Percentiles rank a stretch among this genome's conserved stretches.
Conservation (phyloP, 2,797 vertebrate genomes). For the Tamandua tetradactyla region DNA sequence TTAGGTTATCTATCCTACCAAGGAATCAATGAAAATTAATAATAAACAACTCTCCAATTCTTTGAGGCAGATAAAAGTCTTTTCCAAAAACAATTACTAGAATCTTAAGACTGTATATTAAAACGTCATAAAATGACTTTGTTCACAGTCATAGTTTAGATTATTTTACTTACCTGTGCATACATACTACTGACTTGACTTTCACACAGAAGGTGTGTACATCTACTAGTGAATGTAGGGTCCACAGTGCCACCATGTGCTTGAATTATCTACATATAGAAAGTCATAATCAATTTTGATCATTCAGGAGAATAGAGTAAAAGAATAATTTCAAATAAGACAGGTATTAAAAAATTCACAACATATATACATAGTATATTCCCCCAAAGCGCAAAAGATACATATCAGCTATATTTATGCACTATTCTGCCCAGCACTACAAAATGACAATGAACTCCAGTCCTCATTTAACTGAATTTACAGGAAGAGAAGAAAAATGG, state of each 20-base stretch:
- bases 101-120: neutral
- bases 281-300: neutral
- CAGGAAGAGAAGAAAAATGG: neutral
- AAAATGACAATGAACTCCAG: neutral
- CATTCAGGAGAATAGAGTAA: neutral
- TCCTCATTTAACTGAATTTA: neutral
- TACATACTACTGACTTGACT: constrained; percentile 98
- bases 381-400: fast-evolving
- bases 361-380: fast-evolving
- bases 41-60: neutral
- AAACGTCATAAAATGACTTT: neutral
- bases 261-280: constrained; percentile 92
- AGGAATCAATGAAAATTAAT: fast-evolving
- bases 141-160: fast-evolving
- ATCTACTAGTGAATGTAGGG: constrained; percentile 90
- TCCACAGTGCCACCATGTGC: constrained; percentile 95
- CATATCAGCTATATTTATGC: fast-evolving
- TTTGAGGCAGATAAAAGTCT: neutral
- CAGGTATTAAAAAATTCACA: neutral
- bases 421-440: neutral
- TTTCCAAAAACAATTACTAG: neutral
- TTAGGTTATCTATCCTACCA: neutral
- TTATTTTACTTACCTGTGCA: constrained; percentile 90
- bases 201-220: constrained; percentile 98
- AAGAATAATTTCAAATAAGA: neutral